Conservation (phyloP, 2,797 vertebrate genomes). For the Chelon auratus region DNA sequence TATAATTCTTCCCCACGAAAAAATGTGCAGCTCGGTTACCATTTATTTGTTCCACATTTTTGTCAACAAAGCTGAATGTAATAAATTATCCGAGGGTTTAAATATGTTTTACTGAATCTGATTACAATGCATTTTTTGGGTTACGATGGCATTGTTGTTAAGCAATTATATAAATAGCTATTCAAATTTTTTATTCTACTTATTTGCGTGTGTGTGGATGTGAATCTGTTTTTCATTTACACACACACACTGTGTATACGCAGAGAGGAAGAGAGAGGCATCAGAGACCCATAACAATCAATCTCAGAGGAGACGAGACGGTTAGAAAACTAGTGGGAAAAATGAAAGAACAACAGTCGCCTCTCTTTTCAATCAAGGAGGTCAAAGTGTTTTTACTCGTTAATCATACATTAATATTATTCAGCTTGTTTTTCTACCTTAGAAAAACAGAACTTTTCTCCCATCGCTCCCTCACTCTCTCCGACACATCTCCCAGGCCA, state of each 20-base stretch:
- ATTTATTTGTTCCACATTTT: neutral
- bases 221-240: too few species aligned
- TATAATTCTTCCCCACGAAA: neutral
- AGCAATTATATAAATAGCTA: neutral
- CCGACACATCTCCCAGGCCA: slow-evolving; percentile 44
- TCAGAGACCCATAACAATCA: slow-evolving; percentile 15
- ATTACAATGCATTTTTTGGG: neutral
- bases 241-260: neutral
- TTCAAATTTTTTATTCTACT: neutral
- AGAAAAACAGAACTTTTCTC: slow-evolving; percentile 68
- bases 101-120: neutral
- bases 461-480: slow-evolving; percentile 42
- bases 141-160: neutral
- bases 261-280: neutral
- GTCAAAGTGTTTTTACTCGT: slow-evolving; percentile 79
- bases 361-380: slow-evolving; percentile 76
- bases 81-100: neutral
- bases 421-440: slow-evolving; percentile 78
- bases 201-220: too few species aligned
- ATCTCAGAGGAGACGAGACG: slow-evolving; percentile 42
- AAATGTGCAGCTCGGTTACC: neutral
- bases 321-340: slow-evolving; percentile 6
- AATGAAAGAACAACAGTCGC: slow-evolving; percentile 70
- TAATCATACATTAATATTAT: slow-evolving; percentile 85
- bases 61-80: neutral